Evolutionary conservation across 2,113 vertebrate genomes (phyloP).

Genomic region (Chrysochloris asiatica): DNA sequence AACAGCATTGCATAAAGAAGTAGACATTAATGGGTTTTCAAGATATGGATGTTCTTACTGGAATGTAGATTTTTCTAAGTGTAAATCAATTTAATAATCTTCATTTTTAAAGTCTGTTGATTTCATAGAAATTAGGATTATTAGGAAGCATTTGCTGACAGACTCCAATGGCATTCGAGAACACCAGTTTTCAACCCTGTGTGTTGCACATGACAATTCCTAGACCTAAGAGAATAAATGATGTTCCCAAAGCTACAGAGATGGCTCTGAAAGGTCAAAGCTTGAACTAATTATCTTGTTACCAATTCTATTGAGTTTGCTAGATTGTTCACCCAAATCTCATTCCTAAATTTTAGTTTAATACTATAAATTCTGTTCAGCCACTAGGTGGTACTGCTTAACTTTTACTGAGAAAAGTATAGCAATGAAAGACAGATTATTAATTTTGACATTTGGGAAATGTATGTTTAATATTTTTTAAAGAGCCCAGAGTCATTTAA

Average conservation of each 20-base stretch:
- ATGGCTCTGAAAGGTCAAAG: neutral
- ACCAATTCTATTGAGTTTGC: neutral
- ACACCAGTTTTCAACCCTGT: neutral
- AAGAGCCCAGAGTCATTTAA: neutral
- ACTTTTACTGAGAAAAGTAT: slow-evolving; percentile 39
- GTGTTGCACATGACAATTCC: neutral
- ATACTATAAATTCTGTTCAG: neutral
- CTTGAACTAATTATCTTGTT: neutral
- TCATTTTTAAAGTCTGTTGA: neutral
- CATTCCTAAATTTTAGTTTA: neutral
- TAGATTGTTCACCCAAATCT: neutral
- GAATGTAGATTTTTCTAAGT: neutral
- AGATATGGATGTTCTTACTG: neutral
- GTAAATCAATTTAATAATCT: neutral
- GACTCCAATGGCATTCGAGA: neutral
- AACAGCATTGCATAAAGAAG: neutral
- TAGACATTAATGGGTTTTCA: neutral
- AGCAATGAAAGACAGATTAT: neutral
- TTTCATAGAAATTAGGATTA: neutral
- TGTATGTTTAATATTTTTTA: slow-evolving; percentile 50
- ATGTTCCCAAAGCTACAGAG: neutral
- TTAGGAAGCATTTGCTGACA: neutral
- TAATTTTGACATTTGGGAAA: slow-evolving; percentile 1
- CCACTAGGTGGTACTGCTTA: slow-evolving; percentile 83
- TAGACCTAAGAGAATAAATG: neutral